phyloP scores from a whole-genome alignment of 2,113 vertebrate genomes.

The Ivindomyrus marchei region DNA sequence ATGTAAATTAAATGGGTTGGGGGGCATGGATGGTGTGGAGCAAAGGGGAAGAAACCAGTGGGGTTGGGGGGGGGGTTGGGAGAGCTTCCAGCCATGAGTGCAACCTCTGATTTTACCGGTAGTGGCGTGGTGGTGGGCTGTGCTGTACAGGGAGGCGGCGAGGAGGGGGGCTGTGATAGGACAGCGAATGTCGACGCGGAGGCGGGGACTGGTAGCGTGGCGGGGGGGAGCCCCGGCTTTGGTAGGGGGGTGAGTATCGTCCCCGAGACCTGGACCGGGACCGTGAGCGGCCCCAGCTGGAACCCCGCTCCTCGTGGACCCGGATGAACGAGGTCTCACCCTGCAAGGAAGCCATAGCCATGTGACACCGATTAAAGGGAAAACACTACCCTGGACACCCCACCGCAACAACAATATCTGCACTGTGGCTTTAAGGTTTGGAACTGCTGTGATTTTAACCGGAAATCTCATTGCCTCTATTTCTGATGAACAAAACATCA shows the following conservation, averaged over 20 bases:
- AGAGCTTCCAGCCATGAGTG: neutral
- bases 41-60: neutral
- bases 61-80: neutral
- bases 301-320: conserved; percentile 80
- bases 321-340: conserved; percentile 83
- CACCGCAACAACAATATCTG: neutral
- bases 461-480: neutral
- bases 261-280: conserved; percentile 73
- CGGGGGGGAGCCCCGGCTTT: conserved; percentile 68
- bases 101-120: conserved; percentile 11
- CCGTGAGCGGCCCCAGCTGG: conserved; percentile 78
- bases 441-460: neutral
- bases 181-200: conserved; percentile 58
- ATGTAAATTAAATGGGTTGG: conserved; percentile 14
- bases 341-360: conserved; percentile 47
- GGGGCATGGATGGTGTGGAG: neutral
- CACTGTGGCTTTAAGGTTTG: neutral
- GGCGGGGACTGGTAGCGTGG: conserved; percentile 67
- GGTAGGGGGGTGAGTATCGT: conserved; percentile 72
- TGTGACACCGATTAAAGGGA: neutral
- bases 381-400: neutral
- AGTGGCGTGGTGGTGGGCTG: conserved; percentile 13
- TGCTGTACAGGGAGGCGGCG: conserved; percentile 5
- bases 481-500: neutral
- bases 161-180: conserved; percentile 55